A percentile compares a stretch with the other conserved stretches of the same genome.
These are phyloP conservation scores for Marasmarcha lunaedactyla DNA, from an alignment of 2,888 invertebrate species.

Conservation along the genomic window DNA sequence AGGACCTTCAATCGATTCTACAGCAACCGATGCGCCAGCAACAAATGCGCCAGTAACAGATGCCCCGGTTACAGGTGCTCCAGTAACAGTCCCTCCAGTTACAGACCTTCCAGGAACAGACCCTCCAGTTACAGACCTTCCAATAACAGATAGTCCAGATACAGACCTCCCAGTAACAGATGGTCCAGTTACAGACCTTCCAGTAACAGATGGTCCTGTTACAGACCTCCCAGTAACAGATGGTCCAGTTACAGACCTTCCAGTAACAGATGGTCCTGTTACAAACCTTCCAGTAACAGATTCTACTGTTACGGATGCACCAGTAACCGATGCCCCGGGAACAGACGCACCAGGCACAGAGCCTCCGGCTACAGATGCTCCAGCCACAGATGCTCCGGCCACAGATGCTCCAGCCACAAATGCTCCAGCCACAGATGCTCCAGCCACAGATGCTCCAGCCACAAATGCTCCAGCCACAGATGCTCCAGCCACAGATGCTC, in stretches of 20 bases:
- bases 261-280: not conserved
- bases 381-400: not conserved
- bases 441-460: not conserved
- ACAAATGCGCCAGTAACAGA: not conserved
- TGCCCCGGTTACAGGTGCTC: not conserved
- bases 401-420: not conserved
- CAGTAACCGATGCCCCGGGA: not conserved
- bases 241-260: not conserved
- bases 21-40: not conserved
- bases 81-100: not conserved
- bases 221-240: not conserved
- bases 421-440: not conserved
- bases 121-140: not conserved
- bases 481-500: not conserved
- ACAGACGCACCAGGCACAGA: not conserved
- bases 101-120: not conserved
- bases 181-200: not conserved
- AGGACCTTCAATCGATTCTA: not conserved
- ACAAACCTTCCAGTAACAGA: not conserved
- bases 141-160: not conserved
- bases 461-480: not conserved
- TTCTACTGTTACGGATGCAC: not conserved
- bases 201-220: not conserved
- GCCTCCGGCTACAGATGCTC: not conserved
- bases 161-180: not conserved